A percentile compares a stretch with the other conserved stretches of the same genome.
These are phyloP conservation scores for Arvicanthis niloticus DNA, from an alignment of 2,113 vertebrate species.

Conservation along the genomic window DNA sequence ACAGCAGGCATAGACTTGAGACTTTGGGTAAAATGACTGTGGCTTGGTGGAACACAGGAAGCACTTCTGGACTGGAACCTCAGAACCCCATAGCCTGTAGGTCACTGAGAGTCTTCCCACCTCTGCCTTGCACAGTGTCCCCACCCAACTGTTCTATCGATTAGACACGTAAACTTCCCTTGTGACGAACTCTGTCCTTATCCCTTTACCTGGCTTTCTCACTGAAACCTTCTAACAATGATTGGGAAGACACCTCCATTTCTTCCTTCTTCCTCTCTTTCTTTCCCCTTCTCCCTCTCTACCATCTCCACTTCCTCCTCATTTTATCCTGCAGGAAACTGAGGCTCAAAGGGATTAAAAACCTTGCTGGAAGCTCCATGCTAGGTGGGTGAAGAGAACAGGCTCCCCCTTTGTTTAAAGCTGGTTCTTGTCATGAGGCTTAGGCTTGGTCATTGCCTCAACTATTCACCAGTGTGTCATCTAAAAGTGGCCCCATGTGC, in stretches of 20 bases:
- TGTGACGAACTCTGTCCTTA: neutral
- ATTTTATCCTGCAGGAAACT: neutral
- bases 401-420: neutral
- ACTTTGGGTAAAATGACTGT: neutral
- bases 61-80: neutral
- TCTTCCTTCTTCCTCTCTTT: too few species aligned
- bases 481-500: too few species aligned
- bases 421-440: neutral
- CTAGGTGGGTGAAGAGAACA: neutral
- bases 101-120: neutral
- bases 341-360: neutral
- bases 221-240: neutral
- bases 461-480: neutral
- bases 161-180: neutral
- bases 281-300: neutral
- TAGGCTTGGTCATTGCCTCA: neutral
- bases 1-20: neutral
- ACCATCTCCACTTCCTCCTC: neutral
- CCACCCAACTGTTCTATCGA: neutral
- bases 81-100: neutral
- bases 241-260: too few species aligned
- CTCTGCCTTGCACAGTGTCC: neutral
- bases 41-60: neutral
- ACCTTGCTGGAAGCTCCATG: neutral
- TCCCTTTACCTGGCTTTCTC: neutral